Conservation (phyloP, 2,888 invertebrate species). For the Drosophila nr. perissopoda region DNA sequence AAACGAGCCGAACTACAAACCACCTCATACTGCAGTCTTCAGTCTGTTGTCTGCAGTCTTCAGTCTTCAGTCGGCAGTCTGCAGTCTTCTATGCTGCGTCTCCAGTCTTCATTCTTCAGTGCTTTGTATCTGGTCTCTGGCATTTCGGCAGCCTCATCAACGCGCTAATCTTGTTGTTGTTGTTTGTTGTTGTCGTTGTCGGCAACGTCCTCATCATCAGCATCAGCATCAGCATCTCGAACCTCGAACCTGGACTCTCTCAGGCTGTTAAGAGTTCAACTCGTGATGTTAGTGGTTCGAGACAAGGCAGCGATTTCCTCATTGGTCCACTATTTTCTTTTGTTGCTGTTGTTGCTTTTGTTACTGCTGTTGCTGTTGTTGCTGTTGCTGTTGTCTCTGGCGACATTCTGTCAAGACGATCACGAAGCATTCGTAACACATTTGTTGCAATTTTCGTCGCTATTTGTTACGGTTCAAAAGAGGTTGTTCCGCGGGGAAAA, state of each 20-base stretch:
- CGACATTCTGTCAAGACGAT: slow-evolving; percentile 81
- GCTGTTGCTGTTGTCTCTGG: slow-evolving; percentile 56
- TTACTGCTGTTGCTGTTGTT: slow-evolving; percentile 35
- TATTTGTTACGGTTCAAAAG: slow-evolving; percentile 78
- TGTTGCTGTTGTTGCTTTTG: slow-evolving; percentile 12
- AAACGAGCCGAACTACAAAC: slow-evolving; percentile 43
- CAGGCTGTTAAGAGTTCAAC: slow-evolving; percentile 83
- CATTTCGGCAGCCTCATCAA: slow-evolving; percentile 73
- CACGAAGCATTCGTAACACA: slow-evolving; percentile 82
- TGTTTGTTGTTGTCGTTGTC: slow-evolving; percentile 43
- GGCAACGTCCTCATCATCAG: slow-evolving; percentile 67
- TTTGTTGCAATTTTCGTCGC: slow-evolving; percentile 81
- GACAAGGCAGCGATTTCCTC: slow-evolving; percentile 75
- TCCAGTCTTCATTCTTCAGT: slow-evolving; percentile 11
- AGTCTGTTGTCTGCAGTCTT: not conserved
- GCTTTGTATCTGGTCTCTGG: slow-evolving; percentile 31
- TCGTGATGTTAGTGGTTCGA: slow-evolving; percentile 82
- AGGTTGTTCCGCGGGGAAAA: slow-evolving; percentile 54
- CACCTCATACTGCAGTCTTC: slow-evolving; percentile 8
- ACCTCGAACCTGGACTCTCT: slow-evolving; percentile 54
- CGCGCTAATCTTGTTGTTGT: slow-evolving; percentile 67
- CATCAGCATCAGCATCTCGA: slow-evolving; percentile 46
- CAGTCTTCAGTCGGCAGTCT: not conserved
- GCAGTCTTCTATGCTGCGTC: not conserved
- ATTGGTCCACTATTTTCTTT: slow-evolving; percentile 67